These are phyloP conservation scores for Synergus laeviventris DNA, from an alignment of 2,888 invertebrate species.

Conservation along the genomic window DNA sequence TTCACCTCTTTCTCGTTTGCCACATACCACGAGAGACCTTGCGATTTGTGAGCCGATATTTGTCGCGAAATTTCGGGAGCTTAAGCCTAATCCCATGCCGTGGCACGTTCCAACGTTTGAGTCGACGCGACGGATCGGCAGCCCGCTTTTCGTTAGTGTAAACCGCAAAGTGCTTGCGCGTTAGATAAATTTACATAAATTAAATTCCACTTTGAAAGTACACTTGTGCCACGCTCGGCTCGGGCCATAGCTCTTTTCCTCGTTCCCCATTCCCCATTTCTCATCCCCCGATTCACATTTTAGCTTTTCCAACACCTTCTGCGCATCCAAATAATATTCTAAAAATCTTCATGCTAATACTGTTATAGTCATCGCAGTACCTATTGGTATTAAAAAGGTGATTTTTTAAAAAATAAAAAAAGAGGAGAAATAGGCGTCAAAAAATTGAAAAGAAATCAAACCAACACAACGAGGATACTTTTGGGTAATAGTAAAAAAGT, in stretches of 20 bases:
- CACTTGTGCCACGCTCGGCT: slow-evolving; percentile 25
- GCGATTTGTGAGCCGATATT: slow-evolving; percentile 3
- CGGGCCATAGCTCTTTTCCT: slow-evolving; percentile 25
- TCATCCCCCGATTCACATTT: slow-evolving; percentile 17
- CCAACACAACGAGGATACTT: too few species aligned
- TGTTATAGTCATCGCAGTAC: too few species aligned
- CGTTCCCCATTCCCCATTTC: slow-evolving; percentile 10
- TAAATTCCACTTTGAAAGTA: slow-evolving; percentile 62
- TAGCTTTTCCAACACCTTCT: neutral
- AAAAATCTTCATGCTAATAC: neutral
- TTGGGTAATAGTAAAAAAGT: too few species aligned
- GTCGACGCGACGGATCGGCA: slow-evolving; percentile 51
- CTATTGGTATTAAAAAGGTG: too few species aligned
- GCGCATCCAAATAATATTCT: neutral
- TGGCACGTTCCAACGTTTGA: slow-evolving; percentile 60
- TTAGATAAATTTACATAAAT: slow-evolving; percentile 65
- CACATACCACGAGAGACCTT: neutral
- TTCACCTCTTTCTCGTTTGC: neutral
- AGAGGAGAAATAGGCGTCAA: too few species aligned
- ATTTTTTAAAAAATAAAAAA: too few species aligned
- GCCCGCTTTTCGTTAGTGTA: slow-evolving; percentile 51
- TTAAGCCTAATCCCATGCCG: slow-evolving; percentile 52
- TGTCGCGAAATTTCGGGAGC: slow-evolving; percentile 9
- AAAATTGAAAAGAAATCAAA: too few species aligned
- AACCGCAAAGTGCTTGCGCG: slow-evolving; percentile 60